Percentiles rank a stretch among this genome's conserved stretches.
phyloP scores from a whole-genome alignment of 2,888 invertebrate species.

The Plagiodera versicolora region DNA sequence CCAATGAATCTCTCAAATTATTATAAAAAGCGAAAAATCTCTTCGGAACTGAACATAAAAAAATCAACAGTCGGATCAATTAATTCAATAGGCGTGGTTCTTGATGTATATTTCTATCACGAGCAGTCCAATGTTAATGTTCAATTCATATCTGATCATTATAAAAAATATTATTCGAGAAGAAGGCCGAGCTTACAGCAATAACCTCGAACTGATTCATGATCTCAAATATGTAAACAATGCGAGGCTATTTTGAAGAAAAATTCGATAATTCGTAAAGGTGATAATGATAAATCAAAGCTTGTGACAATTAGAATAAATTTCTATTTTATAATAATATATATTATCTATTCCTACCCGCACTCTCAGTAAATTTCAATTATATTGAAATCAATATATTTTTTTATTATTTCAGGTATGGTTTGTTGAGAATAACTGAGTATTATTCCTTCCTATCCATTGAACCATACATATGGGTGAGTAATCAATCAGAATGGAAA shows the following conservation, averaged over 20 bases:
- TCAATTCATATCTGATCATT: neutral
- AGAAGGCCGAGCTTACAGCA: neutral
- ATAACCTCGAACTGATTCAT: neutral
- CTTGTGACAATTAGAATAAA: conserved; percentile 17
- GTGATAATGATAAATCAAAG: conserved; percentile 24
- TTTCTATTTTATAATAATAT: neutral
- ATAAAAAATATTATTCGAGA: neutral
- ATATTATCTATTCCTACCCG: neutral
- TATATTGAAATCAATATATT: neutral
- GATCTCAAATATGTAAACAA: neutral
- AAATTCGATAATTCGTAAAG: conserved; percentile 13
- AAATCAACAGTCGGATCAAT: neutral
- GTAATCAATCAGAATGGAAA: too few relatives aligned
- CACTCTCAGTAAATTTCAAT: neutral
- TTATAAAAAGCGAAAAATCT: neutral
- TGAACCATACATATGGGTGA: too few relatives aligned
- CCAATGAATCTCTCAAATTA: too few relatives aligned
- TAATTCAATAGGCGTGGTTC: neutral
- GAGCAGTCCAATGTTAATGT: neutral
- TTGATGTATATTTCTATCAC: neutral
- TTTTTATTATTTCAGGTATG: conserved; percentile 20
- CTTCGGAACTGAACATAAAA: too few relatives aligned
- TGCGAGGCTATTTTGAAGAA: neutral
- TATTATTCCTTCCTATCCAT: too few relatives aligned
- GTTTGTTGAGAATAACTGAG: neutral